phyloP scores from a whole-genome alignment of 2,113 vertebrate genomes.

The Tilapia sparmanii region DNA sequence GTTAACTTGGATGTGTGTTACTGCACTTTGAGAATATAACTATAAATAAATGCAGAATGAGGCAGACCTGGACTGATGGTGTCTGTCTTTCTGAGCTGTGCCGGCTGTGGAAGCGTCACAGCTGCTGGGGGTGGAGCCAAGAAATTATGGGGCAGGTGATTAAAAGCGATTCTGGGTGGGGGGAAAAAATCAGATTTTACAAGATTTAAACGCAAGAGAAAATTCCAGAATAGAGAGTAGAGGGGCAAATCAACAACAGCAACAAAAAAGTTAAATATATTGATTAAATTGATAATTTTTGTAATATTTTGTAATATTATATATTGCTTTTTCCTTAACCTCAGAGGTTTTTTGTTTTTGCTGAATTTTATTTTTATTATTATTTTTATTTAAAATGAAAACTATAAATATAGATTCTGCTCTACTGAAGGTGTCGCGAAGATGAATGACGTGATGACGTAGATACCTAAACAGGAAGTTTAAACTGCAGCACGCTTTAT shows the following conservation, averaged over 20 bases:
- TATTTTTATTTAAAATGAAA: neutral
- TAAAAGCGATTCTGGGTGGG: neutral
- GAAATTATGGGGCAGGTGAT: neutral
- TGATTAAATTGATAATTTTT: neutral
- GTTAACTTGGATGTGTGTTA: neutral
- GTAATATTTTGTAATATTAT: neutral
- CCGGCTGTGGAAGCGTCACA: neutral
- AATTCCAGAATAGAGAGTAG: accelerated
- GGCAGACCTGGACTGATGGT: neutral
- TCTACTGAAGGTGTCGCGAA: neutral
- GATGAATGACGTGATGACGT: slow-evolving; percentile 12
- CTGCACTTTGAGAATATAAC: slow-evolving; percentile 18
- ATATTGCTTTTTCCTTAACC: neutral
- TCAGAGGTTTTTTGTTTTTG: accelerated
- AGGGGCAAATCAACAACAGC: neutral
- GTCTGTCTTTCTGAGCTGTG: neutral
- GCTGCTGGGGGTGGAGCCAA: neutral
- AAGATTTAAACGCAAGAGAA: neutral
- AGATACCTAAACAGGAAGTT: slow-evolving; percentile 29
- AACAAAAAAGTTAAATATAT: neutral
- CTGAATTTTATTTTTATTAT: neutral
- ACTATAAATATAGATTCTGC: neutral
- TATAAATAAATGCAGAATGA: slow-evolving; percentile 29
- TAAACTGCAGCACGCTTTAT: neutral
- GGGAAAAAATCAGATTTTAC: accelerated